phyloP scores from a whole-genome alignment of 2,113 vertebrate species.

The Toxotes jaculatrix region DNA sequence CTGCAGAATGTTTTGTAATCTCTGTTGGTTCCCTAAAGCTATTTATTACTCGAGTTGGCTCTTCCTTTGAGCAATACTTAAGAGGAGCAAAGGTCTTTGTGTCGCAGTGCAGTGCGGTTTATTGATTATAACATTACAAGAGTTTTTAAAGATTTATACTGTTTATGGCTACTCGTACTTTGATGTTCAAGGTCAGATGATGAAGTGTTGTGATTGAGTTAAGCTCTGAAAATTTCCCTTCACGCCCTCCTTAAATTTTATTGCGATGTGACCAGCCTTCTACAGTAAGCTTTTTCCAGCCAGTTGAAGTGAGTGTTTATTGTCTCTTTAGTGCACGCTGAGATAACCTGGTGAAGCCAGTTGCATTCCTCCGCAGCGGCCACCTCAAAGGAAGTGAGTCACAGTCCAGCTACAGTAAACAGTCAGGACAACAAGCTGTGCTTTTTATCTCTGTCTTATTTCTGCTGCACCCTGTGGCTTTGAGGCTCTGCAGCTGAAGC shows the following conservation, averaged over 20 bases:
- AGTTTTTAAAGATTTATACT: background rate
- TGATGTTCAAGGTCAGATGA: constrained; percentile 17
- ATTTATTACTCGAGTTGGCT: constrained; percentile 16
- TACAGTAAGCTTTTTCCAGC: background rate
- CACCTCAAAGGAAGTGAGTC: constrained; percentile 66
- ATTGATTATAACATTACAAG: constrained; percentile 10
- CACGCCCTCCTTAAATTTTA: background rate
- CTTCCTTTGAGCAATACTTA: background rate
- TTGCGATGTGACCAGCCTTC: background rate
- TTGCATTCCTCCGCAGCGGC: constrained; percentile 59
- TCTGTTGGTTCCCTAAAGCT: constrained; percentile 8
- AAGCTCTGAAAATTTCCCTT: background rate
- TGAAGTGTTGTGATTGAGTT: background rate
- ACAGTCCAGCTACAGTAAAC: constrained; percentile 61
- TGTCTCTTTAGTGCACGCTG: constrained; percentile 15
- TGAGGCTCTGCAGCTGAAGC: constrained; percentile 64
- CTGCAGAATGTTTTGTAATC: background rate
- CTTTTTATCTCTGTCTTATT: constrained; percentile 75
- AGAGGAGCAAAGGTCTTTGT: constrained; percentile 23
- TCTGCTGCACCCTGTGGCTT: constrained; percentile 65
- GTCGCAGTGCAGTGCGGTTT: background rate
- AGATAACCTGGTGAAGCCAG: constrained; percentile 49
- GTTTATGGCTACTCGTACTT: constrained; percentile 29
- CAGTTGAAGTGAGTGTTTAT: constrained; percentile 49
- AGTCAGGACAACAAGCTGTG: constrained; percentile 68